Base-by-base conservation (phyloP, 2,888 invertebrate species). In the Lamellibrachia satsuma region DNA sequence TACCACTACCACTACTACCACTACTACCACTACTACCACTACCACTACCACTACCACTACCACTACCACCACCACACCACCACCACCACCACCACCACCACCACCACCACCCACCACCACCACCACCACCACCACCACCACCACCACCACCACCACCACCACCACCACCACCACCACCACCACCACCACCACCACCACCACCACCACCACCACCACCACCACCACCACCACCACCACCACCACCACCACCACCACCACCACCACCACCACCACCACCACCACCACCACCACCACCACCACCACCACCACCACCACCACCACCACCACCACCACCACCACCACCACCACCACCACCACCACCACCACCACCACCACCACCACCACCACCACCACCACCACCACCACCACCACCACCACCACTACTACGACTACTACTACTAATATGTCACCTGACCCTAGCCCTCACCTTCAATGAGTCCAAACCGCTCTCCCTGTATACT, bases 271-370 rank as follows among this genome's bases (percentile, higher is more conserved):
- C 27, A 91, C n/a, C 6, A n/a, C 91, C n/a, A 91, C 91, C 27
- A 91, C 27, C 27, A 91, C 91, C 27, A 91, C 91, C 6, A n/a
- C 91, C 27, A 91, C 91, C 27, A 91, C 91, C 27, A 91, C 27
- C 27, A 91, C 91, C 27, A 91, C 91, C 27, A 91, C 91, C 27
- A 22, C 39, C 27, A 91, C 39, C 92, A 92, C 92, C 51, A 92
- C 92, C 51, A 92, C 92, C 51, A 92, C 92, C 92, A 92, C 92
- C 39, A 92, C 92, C 39, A 92, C 92, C 39, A 92, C 92, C 39
- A 92, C 92, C 39, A 92, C 92, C 92, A 92, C 92, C 39, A 92
- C 92, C 39, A 92, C 92, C 92, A 92, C 92, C 39, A 92, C 92
- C 39, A 92, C 92, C 6, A 92, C 92, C 3, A 92, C 91, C 3